Base-by-base conservation (phyloP, 1,140 invertebrate species). In the Neodiprion pinetum region DNA sequence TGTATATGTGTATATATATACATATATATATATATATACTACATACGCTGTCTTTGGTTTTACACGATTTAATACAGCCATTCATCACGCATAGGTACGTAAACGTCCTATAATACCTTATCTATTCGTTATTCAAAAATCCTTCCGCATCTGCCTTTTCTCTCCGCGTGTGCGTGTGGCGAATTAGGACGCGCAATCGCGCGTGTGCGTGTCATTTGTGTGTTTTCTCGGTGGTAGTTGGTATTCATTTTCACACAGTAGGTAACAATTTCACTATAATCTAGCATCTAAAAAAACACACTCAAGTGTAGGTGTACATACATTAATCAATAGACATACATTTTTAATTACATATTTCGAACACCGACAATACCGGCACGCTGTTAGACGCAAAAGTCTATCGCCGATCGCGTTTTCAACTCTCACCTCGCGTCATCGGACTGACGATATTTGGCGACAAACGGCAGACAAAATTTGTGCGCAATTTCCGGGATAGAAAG, bases 61-160 rank as follows among this genome's bases (percentile, higher is more conserved):
- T 86, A 88, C 86, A 61, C 53, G 86, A 81, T 86, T 81, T 78
- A 75, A 77, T 88, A 85, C 84, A 88, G 82, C 81, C 85, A 88
- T 84, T 86, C 84, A 87, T 40, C 28, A 40, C 1, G 28, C 28
- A 40, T 40, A 40, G 28, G 28, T 40, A 40, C 5, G 28, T 84
- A 87, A 82, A 87, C 9, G 53, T 61, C 28, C 28, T 40, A 40
- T 61, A 61, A 14, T 61, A 61, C 53, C 11, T 61, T 61, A 85
- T 84, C 78, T 83, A 81, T 75, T 83, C 83, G 84, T 83, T 80
- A 81, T 75, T 81, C 75, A 77, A 75, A 75, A 67, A 80, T 84
- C 77, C 74, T 81, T 66, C 47, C 17, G 69, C 69, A 75, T 75
- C 72, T 71, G 68, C 72, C 17, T 21, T 21, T 21, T 21, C n/a